Base-by-base conservation (phyloP, 2,888 invertebrate species). In the Eristalis pertinax region DNA sequence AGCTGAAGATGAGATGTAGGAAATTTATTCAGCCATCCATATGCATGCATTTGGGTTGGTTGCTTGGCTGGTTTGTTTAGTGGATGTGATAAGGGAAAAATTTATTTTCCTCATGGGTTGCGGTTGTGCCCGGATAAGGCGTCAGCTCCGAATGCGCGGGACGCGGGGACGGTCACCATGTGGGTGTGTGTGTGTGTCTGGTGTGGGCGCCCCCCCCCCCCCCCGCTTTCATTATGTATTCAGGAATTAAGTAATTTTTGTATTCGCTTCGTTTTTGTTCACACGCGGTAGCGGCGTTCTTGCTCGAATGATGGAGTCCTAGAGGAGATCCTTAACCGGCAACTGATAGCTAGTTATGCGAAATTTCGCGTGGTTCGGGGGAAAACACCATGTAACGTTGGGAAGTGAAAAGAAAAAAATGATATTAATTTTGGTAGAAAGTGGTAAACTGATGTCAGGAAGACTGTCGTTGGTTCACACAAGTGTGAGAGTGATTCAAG, bases 1-100 rank as follows among this genome's bases (percentile, higher is more conserved):
- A 79, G 72, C 84, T 87, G 87, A 76, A 87, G 84, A 87, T 87
- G 87, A 87, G 87, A 87, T 87, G 87, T 87, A 76, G 79, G 67
- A 84, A 87, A 84, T 87, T 87, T 87, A 87, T 87, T 87, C 87
- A 72, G 76, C 79, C 87, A 87, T 87, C 84, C 84, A 84, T 87
- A 87, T 87, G 87, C 87, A 87, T 87, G 87, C 87, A 84, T 84
- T 80, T 80, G 79, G 76, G 84, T 76, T 80, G 87, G 75, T 83
- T 72, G 83, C 83, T 78, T 86, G 87, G 70, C 79, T 72, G 83
- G 86, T 79, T 87, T 87, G 86, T 80, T 87, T 87, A 87, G 87
- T 84, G 84, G 76, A 80, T 84, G 84, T 87, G 87, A 87, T 87
- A 87, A 87, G 84, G 50, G 76, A 84, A 76, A 83, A 87, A 87